phyloP scores from a whole-genome alignment of 2,888 invertebrate species.

The Lasioglossum marginatum region DNA sequence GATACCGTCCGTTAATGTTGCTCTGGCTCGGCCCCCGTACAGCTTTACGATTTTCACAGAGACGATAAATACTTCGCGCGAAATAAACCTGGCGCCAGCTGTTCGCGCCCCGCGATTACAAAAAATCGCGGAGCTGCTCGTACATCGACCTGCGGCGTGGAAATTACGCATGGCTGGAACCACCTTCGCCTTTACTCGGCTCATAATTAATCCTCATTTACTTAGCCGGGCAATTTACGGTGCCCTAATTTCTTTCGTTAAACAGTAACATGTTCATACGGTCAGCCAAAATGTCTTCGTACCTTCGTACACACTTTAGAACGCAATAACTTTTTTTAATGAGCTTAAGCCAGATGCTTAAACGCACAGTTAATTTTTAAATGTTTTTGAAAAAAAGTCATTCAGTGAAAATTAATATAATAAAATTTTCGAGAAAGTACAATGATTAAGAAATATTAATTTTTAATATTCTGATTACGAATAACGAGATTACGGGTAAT shows the following conservation, averaged over 20 bases:
- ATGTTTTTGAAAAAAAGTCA: not conserved
- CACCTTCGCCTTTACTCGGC: conserved; percentile 9
- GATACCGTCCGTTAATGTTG: conserved; percentile 27
- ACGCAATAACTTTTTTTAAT: not conserved
- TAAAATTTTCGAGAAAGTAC: not conserved
- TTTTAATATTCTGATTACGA: not conserved
- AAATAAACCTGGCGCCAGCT: conserved; percentile 61
- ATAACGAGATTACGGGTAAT: too few species aligned
- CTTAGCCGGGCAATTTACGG: not conserved
- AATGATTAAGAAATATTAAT: not conserved
- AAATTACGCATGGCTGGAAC: conserved; percentile 33
- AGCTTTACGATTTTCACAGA: conserved; percentile 57
- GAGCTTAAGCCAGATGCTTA: too few species aligned
- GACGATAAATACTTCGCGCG: conserved; percentile 57
- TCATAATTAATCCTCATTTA: conserved; percentile 11
- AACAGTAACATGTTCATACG: not conserved
- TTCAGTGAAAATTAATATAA: not conserved
- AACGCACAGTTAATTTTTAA: not conserved
- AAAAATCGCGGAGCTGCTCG: conserved; percentile 57
- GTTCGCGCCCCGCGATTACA: conserved; percentile 48
- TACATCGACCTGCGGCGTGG: conserved; percentile 47
- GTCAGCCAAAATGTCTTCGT: not conserved
- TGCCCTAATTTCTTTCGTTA: not conserved
- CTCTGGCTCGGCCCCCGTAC: conserved; percentile 8
- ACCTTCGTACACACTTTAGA: not conserved